A percentile compares a stretch with the other conserved stretches of the same genome.
These are phyloP conservation scores for Anas platyrhynchos DNA, from an alignment of 2,113 vertebrate species.

Conservation along the genomic window DNA sequence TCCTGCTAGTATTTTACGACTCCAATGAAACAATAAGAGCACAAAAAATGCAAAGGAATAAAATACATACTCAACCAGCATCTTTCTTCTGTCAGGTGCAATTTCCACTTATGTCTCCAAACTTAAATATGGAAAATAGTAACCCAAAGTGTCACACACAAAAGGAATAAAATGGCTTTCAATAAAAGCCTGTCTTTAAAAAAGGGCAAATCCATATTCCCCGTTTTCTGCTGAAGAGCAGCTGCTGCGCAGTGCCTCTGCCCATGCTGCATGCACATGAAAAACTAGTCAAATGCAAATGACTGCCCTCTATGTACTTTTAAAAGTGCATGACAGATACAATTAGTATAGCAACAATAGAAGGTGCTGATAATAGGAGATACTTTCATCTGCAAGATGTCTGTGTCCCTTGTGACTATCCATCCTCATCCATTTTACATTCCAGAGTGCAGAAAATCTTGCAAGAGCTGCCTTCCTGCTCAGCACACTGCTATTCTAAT, in stretches of 20 bases:
- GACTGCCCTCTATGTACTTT: background rate
- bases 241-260: background rate
- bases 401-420: background rate
- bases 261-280: background rate
- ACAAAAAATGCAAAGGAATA: background rate
- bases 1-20: background rate
- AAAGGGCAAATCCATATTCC: background rate
- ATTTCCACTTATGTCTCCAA: background rate
- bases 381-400: background rate
- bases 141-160: background rate
- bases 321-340: background rate
- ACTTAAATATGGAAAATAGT: background rate
- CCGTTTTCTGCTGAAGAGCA: background rate
- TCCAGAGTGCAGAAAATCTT: background rate
- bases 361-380: background rate
- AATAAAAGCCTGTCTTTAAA: background rate
- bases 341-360: background rate
- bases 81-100: slow-evolving; percentile 8
- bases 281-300: background rate
- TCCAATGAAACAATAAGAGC: background rate
- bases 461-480: background rate
- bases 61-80: background rate
- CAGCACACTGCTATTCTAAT: background rate
- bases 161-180: background rate
- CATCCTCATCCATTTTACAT: background rate